Percentiles rank a stretch among this genome's conserved stretches.
phyloP scores from a whole-genome alignment of 2,888 invertebrate species.

The Ornithoptera alexandrae region DNA sequence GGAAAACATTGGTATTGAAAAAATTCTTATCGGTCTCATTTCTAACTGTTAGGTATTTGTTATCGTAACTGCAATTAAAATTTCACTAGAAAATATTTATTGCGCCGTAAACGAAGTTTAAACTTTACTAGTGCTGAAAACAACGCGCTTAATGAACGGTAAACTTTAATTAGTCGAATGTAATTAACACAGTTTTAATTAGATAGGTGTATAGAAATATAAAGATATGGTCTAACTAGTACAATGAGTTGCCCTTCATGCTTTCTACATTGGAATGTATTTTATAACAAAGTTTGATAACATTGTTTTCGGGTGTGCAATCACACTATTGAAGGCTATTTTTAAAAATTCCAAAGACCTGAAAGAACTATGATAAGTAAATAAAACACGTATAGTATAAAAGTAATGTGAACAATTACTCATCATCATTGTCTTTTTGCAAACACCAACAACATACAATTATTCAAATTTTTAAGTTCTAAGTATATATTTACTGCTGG shows the following conservation, averaged over 20 bases:
- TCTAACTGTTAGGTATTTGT: constrained; percentile 3
- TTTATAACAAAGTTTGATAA: not conserved
- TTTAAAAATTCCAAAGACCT: too few species aligned
- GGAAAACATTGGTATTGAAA: not conserved
- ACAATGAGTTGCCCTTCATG: not conserved
- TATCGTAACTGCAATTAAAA: constrained; percentile 6
- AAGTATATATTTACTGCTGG: too few species aligned
- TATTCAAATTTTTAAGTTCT: too few species aligned
- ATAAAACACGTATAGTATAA: too few species aligned
- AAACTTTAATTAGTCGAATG: not conserved
- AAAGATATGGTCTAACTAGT: not conserved
- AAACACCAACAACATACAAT: too few species aligned
- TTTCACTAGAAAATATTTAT: constrained; percentile 6
- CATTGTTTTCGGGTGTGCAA: too few species aligned
- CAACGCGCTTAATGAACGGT: not conserved
- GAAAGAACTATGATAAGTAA: too few species aligned
- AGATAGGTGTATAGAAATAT: not conserved
- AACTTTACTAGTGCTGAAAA: not conserved
- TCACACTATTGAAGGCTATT: too few species aligned
- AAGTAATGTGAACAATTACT: too few species aligned
- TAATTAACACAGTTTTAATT: not conserved
- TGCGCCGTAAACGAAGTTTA: constrained; percentile 1
- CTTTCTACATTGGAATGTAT: not conserved
- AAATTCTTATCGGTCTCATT: not conserved
- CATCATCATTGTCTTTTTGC: too few species aligned